Percentiles rank a stretch among this genome's conserved stretches.
These are phyloP conservation scores for Dynastes grantii DNA, from an alignment of 2,888 invertebrate species.

Conservation along the genomic window DNA sequence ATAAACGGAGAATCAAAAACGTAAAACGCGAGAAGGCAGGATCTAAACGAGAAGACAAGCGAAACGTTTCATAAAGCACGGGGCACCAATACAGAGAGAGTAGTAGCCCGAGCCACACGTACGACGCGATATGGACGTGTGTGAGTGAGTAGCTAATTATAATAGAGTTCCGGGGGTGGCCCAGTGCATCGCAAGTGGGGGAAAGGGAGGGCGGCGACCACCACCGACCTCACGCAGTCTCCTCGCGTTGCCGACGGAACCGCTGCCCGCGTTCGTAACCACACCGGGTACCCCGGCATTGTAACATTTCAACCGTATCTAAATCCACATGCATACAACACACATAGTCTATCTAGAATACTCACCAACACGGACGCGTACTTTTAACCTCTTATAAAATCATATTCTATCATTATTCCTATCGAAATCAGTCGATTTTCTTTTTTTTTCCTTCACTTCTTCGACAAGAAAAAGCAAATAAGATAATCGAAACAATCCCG, in stretches of 20 bases:
- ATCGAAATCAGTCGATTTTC: neutral
- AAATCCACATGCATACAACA: slow-evolving; percentile 54
- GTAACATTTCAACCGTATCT: slow-evolving; percentile 66
- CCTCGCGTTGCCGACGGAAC: slow-evolving; percentile 70
- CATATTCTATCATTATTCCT: neutral
- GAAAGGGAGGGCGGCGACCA: slow-evolving; percentile 68
- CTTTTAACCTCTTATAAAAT: neutral
- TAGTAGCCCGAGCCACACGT: neutral
- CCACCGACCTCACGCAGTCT: slow-evolving; percentile 71
- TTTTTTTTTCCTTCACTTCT: neutral
- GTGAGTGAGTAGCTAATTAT: slow-evolving; percentile 62
- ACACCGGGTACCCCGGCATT: slow-evolving; percentile 60
- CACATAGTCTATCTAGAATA: slow-evolving; percentile 15
- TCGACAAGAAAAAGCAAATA: no score
- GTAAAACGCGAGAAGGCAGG: slow-evolving; percentile 10
- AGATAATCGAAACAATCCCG: neutral
- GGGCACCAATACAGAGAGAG: slow-evolving; percentile 25
- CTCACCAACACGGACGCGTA: slow-evolving; percentile 14
- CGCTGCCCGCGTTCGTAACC: slow-evolving; percentile 64
- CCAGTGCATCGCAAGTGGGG: slow-evolving; percentile 68
- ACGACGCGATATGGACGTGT: slow-evolving; percentile 8
- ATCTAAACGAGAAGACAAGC: slow-evolving; percentile 11
- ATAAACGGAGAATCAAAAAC: slow-evolving; percentile 2
- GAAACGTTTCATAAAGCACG: slow-evolving; percentile 37
- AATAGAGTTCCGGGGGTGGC: slow-evolving; percentile 69